Percentiles rank a stretch among this genome's conserved stretches.
Conservation (phyloP, 2,888 invertebrate genomes). For the Osmoderma eremita region DNA sequence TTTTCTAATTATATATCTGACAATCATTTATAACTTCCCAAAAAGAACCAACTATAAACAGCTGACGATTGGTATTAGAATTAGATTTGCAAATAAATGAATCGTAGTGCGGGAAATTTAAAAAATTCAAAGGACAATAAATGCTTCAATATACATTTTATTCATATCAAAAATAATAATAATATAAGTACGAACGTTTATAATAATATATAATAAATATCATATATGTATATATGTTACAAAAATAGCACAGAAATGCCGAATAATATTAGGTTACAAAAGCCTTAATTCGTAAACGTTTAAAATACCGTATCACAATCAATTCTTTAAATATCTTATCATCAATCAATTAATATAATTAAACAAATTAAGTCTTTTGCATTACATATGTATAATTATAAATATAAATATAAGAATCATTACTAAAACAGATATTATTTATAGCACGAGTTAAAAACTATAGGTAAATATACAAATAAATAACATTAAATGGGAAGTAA, state of each 20-base stretch:
- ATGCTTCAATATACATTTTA: constrained; percentile 23
- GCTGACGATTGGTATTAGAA: too few species aligned
- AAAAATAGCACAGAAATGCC: constrained; percentile 1
- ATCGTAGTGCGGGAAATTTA: too few species aligned
- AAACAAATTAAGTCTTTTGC: constrained; percentile 34
- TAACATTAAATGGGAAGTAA: background rate
- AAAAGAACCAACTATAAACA: too few species aligned
- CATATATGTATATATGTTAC: background rate
- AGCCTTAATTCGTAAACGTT: constrained; percentile 19
- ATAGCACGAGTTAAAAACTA: constrained; percentile 11
- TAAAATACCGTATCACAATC: constrained; percentile 13
- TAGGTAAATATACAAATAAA: constrained; percentile 6
- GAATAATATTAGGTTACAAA: constrained; percentile 18
- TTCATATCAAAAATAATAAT: constrained; percentile 23
- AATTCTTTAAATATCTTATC: constrained; percentile 2
- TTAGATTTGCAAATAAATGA: too few species aligned
- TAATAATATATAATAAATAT: constrained; percentile 22
- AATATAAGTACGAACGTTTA: background rate
- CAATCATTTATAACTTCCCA: too few species aligned
- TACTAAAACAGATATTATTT: background rate
- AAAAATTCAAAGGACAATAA: background rate
- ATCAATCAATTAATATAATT: constrained; percentile 24
- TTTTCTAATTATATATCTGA: too few species aligned
- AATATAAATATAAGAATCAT: constrained; percentile 4
- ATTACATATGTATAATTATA: background rate